Evolutionary conservation across 2,888 invertebrate genomes (phyloP), one percentile per base, ranked within the genome.

Genomic region (Apamea crenata): DNA sequence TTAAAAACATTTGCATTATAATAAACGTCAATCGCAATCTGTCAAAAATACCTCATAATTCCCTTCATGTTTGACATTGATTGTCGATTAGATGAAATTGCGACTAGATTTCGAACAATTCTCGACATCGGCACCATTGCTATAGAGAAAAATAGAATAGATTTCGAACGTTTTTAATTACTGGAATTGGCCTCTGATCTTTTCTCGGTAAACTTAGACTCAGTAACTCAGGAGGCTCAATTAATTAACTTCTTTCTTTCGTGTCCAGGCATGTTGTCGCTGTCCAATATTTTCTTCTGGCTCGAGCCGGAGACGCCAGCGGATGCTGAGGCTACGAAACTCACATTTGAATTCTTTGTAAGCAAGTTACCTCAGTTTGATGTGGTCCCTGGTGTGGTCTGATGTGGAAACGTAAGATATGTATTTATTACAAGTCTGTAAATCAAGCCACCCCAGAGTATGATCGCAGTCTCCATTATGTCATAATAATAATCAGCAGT

Each of bases 241-340:
- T 56, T 56, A 8, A 56, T 5, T n/a, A n/a, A 25, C 40, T 40
- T 16, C 8, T 40, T 56, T 76, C 1, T 70, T 29, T 71, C 40
- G 14, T 18, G 71, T 85, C n/a, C 85, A 92, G 93, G 93, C 21
- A 84, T 90, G 84, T 81, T 93, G 18, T 90, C 93, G 0, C 40
- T 93, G 6, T 79, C 91, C 1, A 92, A 91, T 82, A 84, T 93
- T 0, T 47, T 90, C 7, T 91, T 95, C 0, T 97, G 97, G 96
- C 95, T 94, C 6, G 96, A 97, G 80, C 96, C 97, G 0, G 93
- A 92, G 70, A 93, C 94, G 0, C 91, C 88, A 1, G 95, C 95
- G 14, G 97, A 97, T 89, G 92, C 93, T 8, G 70, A 59, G 8
- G 72, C 59, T 25, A 82, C 77, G 12, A 59, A 82, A 59, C 69